Evolutionary conservation across 2,113 vertebrate species (phyloP).

Genomic region (Poeciliopsis turrubarensis): DNA sequence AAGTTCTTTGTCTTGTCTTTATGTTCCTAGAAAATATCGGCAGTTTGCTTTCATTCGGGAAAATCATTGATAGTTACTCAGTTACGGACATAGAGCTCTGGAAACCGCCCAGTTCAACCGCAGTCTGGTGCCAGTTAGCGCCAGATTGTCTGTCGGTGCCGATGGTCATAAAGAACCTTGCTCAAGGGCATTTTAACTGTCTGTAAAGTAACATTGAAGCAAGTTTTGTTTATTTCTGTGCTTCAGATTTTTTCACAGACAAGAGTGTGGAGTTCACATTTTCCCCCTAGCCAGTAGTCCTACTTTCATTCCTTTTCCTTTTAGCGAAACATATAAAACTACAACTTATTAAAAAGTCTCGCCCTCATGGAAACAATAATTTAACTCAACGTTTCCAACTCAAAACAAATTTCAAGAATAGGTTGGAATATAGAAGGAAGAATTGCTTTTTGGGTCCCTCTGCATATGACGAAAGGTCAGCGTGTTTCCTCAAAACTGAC

Average conservation of each 20-base stretch:
- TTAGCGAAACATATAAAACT: background rate
- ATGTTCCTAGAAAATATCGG: conserved; percentile 33
- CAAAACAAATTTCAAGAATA: too few species aligned
- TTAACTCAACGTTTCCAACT: too few species aligned
- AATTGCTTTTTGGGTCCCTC: too few species aligned
- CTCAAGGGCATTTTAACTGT: conserved; percentile 58
- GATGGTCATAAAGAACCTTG: conserved; percentile 43
- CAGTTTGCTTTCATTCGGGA: conserved; percentile 8
- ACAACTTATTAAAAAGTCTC: too few species aligned
- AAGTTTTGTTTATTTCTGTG: conserved; percentile 31
- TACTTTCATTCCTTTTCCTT: conserved; percentile 7
- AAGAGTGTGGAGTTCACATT: conserved; percentile 19
- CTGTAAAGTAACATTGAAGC: conserved; percentile 26
- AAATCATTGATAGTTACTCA: conserved; percentile 29
- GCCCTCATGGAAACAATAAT: too few species aligned
- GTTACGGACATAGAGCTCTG: conserved; percentile 28
- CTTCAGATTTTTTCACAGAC: conserved; percentile 30
- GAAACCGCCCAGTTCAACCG: conserved; percentile 17
- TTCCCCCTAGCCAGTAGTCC: conserved; percentile 16
- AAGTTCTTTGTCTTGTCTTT: conserved; percentile 38
- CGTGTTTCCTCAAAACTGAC: too few species aligned
- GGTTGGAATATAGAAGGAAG: too few species aligned
- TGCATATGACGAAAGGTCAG: too few species aligned
- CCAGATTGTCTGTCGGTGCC: conserved; percentile 14
- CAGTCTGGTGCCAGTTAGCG: conserved; percentile 37